A percentile compares a stretch with the other conserved stretches of the same genome.
Evolutionary conservation across 1,140 invertebrate species (phyloP).

Genomic region (Spodoptera litura): DNA sequence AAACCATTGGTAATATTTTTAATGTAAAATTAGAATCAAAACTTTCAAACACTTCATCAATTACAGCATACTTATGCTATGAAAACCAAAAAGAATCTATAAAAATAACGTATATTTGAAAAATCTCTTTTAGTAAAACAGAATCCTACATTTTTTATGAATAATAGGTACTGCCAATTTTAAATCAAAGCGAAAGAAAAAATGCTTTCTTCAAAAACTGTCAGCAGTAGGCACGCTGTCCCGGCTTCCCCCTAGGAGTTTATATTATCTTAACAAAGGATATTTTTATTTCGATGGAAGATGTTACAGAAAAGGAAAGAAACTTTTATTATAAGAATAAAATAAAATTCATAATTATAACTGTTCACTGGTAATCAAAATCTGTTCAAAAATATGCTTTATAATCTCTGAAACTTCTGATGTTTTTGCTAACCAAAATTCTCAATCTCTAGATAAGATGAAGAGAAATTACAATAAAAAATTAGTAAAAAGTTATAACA

Average conservation of each 20-base stretch:
- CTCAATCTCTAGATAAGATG: not conserved
- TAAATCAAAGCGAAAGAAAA: slow-evolving; percentile 30
- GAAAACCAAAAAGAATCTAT: no score
- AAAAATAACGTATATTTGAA: no score
- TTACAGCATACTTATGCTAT: no score
- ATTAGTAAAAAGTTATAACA: no score
- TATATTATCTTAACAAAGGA: slow-evolving; percentile 58
- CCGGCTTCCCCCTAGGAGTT: slow-evolving; percentile 49
- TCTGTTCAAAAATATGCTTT: slow-evolving; percentile 50
- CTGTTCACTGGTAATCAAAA: slow-evolving; percentile 62
- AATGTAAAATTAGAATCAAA: no score
- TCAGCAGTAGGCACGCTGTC: slow-evolving; percentile 49
- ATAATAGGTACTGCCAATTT: not conserved
- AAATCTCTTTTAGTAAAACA: no score
- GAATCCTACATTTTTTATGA: no score
- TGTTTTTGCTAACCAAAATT: slow-evolving; percentile 7
- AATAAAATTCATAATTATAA: slow-evolving; percentile 56
- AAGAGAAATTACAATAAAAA: no score
- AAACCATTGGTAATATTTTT: no score
- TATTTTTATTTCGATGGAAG: slow-evolving; percentile 54
- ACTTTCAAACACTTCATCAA: no score
- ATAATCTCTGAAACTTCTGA: slow-evolving; percentile 26
- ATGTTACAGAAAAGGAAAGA: slow-evolving; percentile 51
- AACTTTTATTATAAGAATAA: slow-evolving; percentile 52
- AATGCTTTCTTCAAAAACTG: slow-evolving; percentile 57